Percentiles rank a stretch among this genome's conserved stretches.
Evolutionary conservation across 35 echinoderm and acorn worm genomes (phyloP).

Genomic region (Antedon bifida): DNA sequence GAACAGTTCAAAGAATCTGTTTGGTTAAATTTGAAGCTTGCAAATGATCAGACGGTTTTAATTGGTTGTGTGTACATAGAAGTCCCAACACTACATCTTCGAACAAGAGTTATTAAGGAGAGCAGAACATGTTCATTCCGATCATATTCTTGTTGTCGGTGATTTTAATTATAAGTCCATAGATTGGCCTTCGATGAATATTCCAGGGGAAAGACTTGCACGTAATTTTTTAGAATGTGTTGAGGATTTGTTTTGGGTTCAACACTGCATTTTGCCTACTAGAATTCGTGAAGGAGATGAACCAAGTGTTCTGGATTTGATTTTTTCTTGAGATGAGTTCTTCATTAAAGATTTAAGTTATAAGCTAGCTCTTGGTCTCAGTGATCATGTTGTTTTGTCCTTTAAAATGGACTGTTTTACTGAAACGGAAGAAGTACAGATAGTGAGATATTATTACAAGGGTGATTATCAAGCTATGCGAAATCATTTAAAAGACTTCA

Average conservation of each 20-base stretch:
- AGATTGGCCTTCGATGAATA: not conserved
- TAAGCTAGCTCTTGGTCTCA: not conserved
- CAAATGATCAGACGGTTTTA: too few species aligned
- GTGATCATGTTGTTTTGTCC: slow-evolving; percentile 13
- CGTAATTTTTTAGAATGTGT: not conserved
- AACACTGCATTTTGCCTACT: not conserved
- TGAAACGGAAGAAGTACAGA: not conserved
- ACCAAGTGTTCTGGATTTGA: slow-evolving; percentile 7
- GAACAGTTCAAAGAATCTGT: not conserved
- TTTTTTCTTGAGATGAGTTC: not conserved
- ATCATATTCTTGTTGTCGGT: not conserved
- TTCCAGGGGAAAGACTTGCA: too few species aligned
- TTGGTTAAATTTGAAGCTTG: too few species aligned
- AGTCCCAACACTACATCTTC: too few species aligned
- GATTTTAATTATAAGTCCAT: slow-evolving; percentile 4
- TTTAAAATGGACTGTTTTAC: not conserved
- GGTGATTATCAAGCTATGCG: not conserved
- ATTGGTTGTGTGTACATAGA: too few species aligned
- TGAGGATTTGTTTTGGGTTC: not conserved
- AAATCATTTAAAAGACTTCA: not conserved
- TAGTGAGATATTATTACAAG: too few species aligned
- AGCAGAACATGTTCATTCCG: not conserved
- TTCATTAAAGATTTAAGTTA: too few species aligned
- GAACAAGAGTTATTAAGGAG: not conserved
- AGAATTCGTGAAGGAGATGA: not conserved